A percentile compares a stretch with the other conserved stretches of the same genome.
These are phyloP conservation scores for Microcebus murinus DNA, from an alignment of 2,113 vertebrate genomes.

Conservation along the genomic window DNA sequence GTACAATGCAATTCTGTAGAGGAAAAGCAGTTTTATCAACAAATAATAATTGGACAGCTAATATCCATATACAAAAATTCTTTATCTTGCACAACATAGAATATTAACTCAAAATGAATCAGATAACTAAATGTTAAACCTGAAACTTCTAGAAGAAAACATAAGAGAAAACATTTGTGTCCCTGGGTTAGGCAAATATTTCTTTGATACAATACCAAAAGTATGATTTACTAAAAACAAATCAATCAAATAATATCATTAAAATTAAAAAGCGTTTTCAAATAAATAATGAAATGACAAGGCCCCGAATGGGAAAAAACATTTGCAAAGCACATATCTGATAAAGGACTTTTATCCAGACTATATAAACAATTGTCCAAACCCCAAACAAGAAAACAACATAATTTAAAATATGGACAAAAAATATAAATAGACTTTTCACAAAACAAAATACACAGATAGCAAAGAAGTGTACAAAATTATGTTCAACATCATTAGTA, in stretches of 20 bases:
- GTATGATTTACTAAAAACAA: background rate
- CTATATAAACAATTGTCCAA: background rate
- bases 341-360: background rate
- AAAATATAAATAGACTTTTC: background rate
- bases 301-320: background rate
- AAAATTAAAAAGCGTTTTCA: background rate
- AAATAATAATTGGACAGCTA: background rate
- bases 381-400: background rate
- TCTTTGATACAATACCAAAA: background rate
- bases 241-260: background rate
- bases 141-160: background rate
- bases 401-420: background rate
- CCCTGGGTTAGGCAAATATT: background rate
- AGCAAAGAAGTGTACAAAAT: background rate
- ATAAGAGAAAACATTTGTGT: background rate
- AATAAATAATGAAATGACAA: background rate
- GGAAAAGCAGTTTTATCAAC: background rate
- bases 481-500: background rate
- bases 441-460: background rate
- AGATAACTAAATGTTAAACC: background rate
- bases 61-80: background rate
- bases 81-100: background rate
- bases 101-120: background rate
- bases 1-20: background rate
- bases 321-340: background rate